phyloP scores from a whole-genome alignment of 2,888 invertebrate species.

The Rhagium mordax region DNA sequence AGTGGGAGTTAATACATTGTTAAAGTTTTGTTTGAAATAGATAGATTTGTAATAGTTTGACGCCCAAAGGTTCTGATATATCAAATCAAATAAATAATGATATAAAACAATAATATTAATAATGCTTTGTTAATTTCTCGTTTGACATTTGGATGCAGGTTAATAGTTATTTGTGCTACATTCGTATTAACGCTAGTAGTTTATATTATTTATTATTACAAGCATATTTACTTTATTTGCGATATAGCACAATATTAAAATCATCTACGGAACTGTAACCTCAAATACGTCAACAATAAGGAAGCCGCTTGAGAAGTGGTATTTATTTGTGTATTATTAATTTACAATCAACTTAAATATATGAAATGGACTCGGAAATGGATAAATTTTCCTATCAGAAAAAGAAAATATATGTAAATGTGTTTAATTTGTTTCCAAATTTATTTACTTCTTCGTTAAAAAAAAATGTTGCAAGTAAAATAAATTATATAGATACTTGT shows the following conservation, averaged over 20 bases:
- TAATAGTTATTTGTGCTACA: neutral
- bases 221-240: neutral
- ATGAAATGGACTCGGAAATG: no score
- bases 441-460: no score
- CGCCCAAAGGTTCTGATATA: conserved; percentile 30
- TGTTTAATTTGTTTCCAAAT: no score
- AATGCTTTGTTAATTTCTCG: conserved; percentile 17
- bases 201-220: neutral
- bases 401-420: no score
- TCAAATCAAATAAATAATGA: conserved; percentile 26
- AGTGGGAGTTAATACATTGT: conserved; percentile 52
- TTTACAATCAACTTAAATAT: no score
- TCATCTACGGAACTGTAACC: neutral
- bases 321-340: no score
- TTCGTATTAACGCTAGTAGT: neutral
- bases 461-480: no score
- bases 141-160: conserved; percentile 9
- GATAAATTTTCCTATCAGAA: no score
- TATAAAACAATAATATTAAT: conserved; percentile 28
- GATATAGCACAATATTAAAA: neutral
- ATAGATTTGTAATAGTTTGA: conserved; percentile 29
- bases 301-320: no score
- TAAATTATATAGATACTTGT: no score
- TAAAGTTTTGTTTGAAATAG: conserved; percentile 40
- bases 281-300: no score